Percentiles rank a stretch among this genome's conserved stretches.
Conservation (phyloP, 2,113 vertebrate genomes). For the Pseudopodoces humilis region DNA sequence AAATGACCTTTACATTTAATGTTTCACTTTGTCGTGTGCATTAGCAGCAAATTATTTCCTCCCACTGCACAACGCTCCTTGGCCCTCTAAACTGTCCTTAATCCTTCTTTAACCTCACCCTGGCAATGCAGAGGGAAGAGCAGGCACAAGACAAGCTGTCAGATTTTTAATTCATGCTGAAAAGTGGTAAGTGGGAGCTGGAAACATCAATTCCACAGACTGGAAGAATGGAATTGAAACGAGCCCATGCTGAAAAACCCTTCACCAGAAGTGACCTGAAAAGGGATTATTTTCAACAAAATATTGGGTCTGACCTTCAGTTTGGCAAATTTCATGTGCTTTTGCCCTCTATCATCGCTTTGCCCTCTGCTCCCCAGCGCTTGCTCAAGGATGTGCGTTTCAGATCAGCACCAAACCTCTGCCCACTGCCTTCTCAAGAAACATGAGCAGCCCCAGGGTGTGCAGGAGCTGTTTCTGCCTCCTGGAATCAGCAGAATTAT, state of each 20-base stretch:
- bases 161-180: slow-evolving; percentile 31
- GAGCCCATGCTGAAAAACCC: neutral
- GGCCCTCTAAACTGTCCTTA: neutral
- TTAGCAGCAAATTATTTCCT: slow-evolving; percentile 32
- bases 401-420: neutral
- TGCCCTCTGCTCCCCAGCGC: neutral
- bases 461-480: neutral
- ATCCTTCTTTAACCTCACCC: neutral
- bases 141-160: neutral
- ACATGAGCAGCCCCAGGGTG: neutral
- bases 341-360: neutral
- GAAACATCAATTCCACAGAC: neutral
- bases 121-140: neutral
- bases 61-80: neutral
- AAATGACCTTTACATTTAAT: neutral
- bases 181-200: neutral
- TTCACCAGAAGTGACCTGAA: neutral
- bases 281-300: neutral
- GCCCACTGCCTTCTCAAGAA: neutral
- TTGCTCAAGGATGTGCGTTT: neutral
- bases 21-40: neutral
- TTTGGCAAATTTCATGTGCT: neutral
- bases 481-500: neutral
- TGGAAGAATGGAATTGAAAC: neutral
- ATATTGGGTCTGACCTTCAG: neutral